A percentile compares a stretch with the other conserved stretches of the same genome.
These are phyloP conservation scores for Chesias legatella DNA, from an alignment of 2,888 invertebrate genomes.

Conservation along the genomic window DNA sequence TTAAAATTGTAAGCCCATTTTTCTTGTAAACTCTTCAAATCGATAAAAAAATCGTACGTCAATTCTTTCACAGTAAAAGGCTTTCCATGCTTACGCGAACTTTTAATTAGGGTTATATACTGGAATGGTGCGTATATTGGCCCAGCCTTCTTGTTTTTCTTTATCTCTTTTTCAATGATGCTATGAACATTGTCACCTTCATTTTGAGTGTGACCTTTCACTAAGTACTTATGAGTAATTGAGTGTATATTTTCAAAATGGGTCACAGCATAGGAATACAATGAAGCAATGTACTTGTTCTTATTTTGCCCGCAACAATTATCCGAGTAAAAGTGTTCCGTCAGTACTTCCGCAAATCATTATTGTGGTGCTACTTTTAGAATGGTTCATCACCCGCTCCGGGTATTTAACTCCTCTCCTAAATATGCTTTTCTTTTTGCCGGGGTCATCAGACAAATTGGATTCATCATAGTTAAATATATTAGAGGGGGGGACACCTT, in stretches of 20 bases:
- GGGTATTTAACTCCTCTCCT: constrained; percentile 1
- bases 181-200: constrained; percentile 29
- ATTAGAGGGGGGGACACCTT: constrained; percentile 1
- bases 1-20: constrained; percentile 19
- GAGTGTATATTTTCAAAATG: constrained; percentile 24
- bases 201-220: constrained; percentile 44
- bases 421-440: background rate
- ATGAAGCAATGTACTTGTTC: constrained; percentile 30
- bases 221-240: constrained; percentile 42
- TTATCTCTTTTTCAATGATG: constrained; percentile 15
- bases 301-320: constrained; percentile 40
- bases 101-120: constrained; percentile 12
- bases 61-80: too few species aligned
- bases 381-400: background rate
- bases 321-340: constrained; percentile 32
- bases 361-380: background rate
- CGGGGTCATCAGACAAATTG: constrained; percentile 1
- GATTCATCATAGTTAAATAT: constrained; percentile 4
- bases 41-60: constrained; percentile 19
- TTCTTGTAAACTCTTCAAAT: constrained; percentile 27
- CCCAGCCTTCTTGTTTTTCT: constrained; percentile 14
- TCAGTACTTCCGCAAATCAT: constrained; percentile 3
- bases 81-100: too few species aligned
- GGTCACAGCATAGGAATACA: constrained; percentile 29
- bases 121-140: constrained; percentile 14